A percentile compares a stretch with the other conserved stretches of the same genome.
Conservation (phyloP, 2,113 vertebrate species). For the Myotis lucifugus region DNA sequence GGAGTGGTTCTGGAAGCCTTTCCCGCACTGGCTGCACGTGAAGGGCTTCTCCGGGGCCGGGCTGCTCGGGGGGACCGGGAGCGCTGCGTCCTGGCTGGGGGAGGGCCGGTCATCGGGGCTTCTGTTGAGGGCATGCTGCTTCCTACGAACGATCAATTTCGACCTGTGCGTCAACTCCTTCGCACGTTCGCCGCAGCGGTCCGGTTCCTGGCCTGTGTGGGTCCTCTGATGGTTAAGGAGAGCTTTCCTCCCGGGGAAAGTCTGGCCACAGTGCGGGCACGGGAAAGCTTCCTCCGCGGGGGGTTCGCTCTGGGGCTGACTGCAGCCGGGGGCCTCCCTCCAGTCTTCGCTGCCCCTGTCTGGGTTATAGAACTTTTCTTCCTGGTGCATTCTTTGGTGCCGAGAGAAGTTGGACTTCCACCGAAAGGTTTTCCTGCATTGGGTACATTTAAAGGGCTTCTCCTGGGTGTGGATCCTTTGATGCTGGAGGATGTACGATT, state of each 20-base stretch:
- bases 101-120: background rate
- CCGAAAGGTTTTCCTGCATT: slow-evolving; percentile 73
- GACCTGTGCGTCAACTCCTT: slow-evolving; percentile 59
- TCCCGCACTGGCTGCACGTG: slow-evolving; percentile 67
- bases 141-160: slow-evolving; percentile 61
- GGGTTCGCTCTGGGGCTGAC: background rate
- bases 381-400: slow-evolving; percentile 64
- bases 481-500: slow-evolving; percentile 68
- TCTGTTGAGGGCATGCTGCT: slow-evolving; percentile 22
- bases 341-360: background rate
- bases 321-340: background rate
- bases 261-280: slow-evolving; percentile 66
- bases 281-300: background rate
- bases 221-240: slow-evolving; percentile 61
- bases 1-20: slow-evolving; percentile 62
- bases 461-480: slow-evolving; percentile 75
- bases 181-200: slow-evolving; percentile 44
- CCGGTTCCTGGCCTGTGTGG: slow-evolving; percentile 37
- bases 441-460: slow-evolving; percentile 72
- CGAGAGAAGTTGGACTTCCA: slow-evolving; percentile 75
- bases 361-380: background rate
- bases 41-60: background rate
- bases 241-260: slow-evolving; percentile 52
- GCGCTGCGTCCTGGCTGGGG: background rate
- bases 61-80: background rate